Percentiles rank a stretch among this genome's conserved stretches.
Evolutionary conservation across 2,888 invertebrate genomes (phyloP).

Genomic region (Parnassius glacialis): DNA sequence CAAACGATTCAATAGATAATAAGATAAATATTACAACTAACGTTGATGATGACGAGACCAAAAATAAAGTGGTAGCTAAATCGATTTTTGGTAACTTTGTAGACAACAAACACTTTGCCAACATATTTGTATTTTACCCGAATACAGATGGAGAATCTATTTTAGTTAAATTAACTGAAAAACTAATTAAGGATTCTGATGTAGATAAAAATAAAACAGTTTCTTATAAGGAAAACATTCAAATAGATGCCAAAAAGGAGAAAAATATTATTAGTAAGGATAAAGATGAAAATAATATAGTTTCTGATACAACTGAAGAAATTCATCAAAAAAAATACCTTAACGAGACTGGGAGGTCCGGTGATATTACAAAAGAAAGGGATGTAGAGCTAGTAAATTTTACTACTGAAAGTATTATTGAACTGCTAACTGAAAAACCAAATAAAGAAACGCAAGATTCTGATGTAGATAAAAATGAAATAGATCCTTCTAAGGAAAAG

Average conservation of each 20-base stretch:
- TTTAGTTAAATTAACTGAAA: neutral
- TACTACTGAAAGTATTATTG: neutral
- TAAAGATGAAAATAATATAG: too few species aligned
- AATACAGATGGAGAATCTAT: neutral
- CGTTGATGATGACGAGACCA: neutral
- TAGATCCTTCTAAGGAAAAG: neutral
- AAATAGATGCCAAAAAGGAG: too few species aligned
- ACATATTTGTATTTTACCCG: slow-evolving; percentile 17
- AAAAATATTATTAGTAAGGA: too few species aligned
- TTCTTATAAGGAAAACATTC: too few species aligned
- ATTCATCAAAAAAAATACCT: too few species aligned
- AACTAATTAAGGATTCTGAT: neutral
- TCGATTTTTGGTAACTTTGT: slow-evolving; percentile 13
- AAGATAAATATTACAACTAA: neutral
- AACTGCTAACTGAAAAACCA: neutral
- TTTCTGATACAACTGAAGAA: too few species aligned
- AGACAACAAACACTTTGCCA: slow-evolving; percentile 12
- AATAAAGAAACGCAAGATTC: neutral
- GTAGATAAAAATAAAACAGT: too few species aligned
- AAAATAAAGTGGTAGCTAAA: slow-evolving; percentile 7
- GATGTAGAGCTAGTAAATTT: too few species aligned
- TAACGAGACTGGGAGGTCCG: too few species aligned
- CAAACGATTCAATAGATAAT: neutral
- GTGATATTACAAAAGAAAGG: too few species aligned
- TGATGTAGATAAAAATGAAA: too few species aligned